Conservation (phyloP, 2,888 invertebrate genomes). For the Chrysomela aeneicollis region DNA sequence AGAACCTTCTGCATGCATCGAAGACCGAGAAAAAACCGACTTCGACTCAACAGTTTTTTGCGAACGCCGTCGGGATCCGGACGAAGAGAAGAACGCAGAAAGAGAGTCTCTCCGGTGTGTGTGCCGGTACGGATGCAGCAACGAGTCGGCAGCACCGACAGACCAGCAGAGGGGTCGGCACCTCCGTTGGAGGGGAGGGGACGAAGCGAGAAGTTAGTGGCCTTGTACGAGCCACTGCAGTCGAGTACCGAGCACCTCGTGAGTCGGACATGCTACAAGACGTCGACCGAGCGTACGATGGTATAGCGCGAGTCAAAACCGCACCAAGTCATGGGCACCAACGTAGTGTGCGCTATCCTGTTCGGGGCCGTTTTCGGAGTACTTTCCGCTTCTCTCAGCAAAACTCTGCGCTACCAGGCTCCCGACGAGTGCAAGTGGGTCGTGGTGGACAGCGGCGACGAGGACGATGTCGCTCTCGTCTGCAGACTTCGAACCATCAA, state of each 20-base stretch:
- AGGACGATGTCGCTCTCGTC: slow-evolving; percentile 74
- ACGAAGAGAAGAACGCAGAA: no score
- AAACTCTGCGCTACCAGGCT: slow-evolving; percentile 75
- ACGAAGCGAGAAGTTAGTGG: slow-evolving; percentile 60
- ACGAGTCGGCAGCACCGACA: slow-evolving; percentile 47
- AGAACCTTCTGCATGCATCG: slow-evolving; percentile 55
- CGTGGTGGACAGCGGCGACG: slow-evolving; percentile 69
- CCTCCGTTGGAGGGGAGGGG: slow-evolving; percentile 50
- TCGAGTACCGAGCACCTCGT: slow-evolving; percentile 68
- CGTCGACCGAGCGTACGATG: slow-evolving; percentile 50
- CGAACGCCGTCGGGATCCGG: slow-evolving; percentile 59
- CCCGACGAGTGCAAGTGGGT: slow-evolving; percentile 86
- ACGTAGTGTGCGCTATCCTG: slow-evolving; percentile 67
- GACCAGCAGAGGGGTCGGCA: slow-evolving; percentile 49
- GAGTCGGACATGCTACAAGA: slow-evolving; percentile 62
- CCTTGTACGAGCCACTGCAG: slow-evolving; percentile 60
- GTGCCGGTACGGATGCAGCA: slow-evolving; percentile 24
- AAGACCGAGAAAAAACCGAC: slow-evolving; percentile 48
- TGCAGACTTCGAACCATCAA: slow-evolving; percentile 80
- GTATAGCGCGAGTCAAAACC: slow-evolving; percentile 49
- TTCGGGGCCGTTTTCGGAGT: slow-evolving; percentile 70
- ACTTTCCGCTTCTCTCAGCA: slow-evolving; percentile 68
- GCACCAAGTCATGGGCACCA: slow-evolving; percentile 60
- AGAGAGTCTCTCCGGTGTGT: slow-evolving; percentile 22
- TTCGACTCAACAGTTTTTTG: slow-evolving; percentile 58